Conservation (phyloP, 2,113 vertebrate genomes). For the Mustelus asterias region DNA sequence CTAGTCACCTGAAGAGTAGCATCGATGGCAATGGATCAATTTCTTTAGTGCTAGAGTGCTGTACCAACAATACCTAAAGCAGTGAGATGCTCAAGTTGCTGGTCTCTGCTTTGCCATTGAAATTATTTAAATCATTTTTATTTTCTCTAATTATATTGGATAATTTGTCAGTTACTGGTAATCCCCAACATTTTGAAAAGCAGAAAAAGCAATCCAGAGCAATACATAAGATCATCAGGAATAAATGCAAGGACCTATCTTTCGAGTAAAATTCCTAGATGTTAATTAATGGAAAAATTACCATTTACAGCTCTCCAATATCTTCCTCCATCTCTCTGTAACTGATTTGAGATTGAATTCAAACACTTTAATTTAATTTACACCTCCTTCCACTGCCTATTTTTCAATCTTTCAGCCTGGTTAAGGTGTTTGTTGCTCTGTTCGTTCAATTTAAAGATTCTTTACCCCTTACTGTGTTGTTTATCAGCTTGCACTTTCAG, state of each 20-base stretch:
- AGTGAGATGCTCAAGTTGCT: neutral
- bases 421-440: neutral
- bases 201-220: neutral
- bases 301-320: neutral
- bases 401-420: neutral
- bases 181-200: neutral
- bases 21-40: neutral
- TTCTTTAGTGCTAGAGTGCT: neutral
- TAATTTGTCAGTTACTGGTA: neutral
- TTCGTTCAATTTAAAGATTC: neutral
- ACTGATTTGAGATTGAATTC: too few relatives aligned
- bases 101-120: neutral
- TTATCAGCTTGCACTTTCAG: neutral
- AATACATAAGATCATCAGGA: neutral
- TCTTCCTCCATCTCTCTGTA: neutral
- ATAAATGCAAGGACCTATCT: neutral
- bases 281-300: neutral
- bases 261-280: neutral
- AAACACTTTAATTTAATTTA: too few relatives aligned
- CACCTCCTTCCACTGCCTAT: neutral
- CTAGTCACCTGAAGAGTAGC: neutral
- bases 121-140: neutral
- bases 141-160: neutral
- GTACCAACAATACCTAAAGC: neutral
- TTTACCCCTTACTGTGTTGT: too few relatives aligned